A percentile compares a stretch with the other conserved stretches of the same genome.
phyloP scores from a whole-genome alignment of 2,888 invertebrate species.

The Erebia palarica region DNA sequence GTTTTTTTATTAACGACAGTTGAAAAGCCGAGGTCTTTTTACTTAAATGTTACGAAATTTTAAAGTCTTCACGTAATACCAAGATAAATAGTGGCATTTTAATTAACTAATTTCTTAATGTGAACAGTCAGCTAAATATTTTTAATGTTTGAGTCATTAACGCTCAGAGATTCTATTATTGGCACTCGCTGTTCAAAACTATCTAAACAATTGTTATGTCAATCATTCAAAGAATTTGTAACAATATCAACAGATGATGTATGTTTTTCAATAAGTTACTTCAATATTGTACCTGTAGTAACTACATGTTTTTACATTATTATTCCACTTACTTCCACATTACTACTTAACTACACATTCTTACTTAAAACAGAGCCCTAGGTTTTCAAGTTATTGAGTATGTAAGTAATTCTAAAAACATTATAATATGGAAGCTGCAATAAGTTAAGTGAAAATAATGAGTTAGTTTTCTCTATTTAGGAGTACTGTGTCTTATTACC shows the following conservation, averaged over 20 bases:
- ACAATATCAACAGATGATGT: background rate
- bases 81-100: background rate
- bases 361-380: too few relatives aligned
- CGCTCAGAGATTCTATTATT: slow-evolving; percentile 27
- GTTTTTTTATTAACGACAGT: slow-evolving; percentile 29
- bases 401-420: too few relatives aligned
- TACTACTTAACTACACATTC: too few relatives aligned
- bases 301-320: background rate
- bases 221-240: slow-evolving; percentile 5
- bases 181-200: slow-evolving; percentile 15
- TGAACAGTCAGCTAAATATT: slow-evolving; percentile 17
- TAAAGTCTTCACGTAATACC: background rate
- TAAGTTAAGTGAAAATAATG: too few relatives aligned
- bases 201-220: slow-evolving; percentile 1
- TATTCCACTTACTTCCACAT: too few relatives aligned
- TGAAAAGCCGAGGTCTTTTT: slow-evolving; percentile 1
- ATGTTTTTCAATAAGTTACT: background rate
- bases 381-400: too few relatives aligned
- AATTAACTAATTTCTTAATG: background rate
- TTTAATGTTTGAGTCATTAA: slow-evolving; percentile 32
- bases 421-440: too few relatives aligned
- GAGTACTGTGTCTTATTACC: too few relatives aligned
- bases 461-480: too few relatives aligned
- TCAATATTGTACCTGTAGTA: background rate
- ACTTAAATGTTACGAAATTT: slow-evolving; percentile 8